Conservation (phyloP, 2,113 vertebrate genomes). For the Osmerus mordax region DNA sequence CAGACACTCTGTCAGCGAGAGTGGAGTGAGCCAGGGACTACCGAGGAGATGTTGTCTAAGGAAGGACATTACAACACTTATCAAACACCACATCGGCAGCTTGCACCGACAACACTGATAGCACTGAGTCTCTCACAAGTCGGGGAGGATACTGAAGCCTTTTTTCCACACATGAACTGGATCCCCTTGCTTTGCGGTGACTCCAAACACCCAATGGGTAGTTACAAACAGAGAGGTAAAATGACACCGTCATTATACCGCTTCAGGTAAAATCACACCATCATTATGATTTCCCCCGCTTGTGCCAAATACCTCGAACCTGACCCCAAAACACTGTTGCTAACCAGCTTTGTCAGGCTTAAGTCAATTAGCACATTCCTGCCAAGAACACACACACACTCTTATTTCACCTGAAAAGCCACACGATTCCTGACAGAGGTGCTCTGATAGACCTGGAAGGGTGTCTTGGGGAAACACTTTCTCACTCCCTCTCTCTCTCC, state of each 20-base stretch:
- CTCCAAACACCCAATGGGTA: slow-evolving; percentile 20
- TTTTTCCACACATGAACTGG: neutral
- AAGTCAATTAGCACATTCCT: slow-evolving; percentile 32
- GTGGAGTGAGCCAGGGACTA: too few relatives aligned
- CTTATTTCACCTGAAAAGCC: slow-evolving; percentile 30
- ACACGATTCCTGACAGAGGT: slow-evolving; percentile 7
- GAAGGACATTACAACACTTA: slow-evolving; percentile 18
- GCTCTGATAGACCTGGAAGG: neutral
- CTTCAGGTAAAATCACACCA: slow-evolving; percentile 18
- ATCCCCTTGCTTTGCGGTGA: slow-evolving; percentile 26
- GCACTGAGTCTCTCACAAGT: slow-evolving; percentile 11
- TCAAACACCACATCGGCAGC: slow-evolving; percentile 11
- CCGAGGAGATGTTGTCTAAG: neutral
- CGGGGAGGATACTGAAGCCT: slow-evolving; percentile 14
- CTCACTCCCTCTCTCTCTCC: slow-evolving; percentile 14
- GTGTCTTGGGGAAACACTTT: slow-evolving; percentile 9
- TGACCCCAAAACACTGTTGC: neutral
- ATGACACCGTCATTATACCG: too few relatives aligned
- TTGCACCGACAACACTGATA: slow-evolving; percentile 8
- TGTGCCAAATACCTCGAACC: neutral
- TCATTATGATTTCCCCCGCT: slow-evolving; percentile 14
- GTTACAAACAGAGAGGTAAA: slow-evolving; percentile 26
- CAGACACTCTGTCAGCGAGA: neutral
- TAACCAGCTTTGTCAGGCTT: slow-evolving; percentile 21
- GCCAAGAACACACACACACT: slow-evolving; percentile 4